phyloP scores from a whole-genome alignment of 2,113 vertebrate genomes.

The Uropsilus gracilis region DNA sequence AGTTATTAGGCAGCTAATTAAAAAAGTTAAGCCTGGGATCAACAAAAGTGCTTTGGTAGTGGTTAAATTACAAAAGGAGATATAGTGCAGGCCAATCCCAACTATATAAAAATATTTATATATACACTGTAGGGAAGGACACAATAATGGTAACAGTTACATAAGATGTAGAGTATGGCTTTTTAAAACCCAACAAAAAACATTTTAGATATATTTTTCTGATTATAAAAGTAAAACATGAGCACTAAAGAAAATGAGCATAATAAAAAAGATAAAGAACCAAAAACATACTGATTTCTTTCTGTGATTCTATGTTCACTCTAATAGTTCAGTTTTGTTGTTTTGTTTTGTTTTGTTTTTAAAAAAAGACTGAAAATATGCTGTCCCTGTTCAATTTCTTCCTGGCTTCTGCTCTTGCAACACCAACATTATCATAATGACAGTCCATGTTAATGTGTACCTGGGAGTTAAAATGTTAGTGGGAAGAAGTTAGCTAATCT shows the following conservation, averaged over 20 bases:
- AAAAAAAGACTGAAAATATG: background rate
- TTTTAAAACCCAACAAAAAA: background rate
- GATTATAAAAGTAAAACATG: background rate
- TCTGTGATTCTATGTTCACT: background rate
- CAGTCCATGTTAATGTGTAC: background rate
- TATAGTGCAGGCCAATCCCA: background rate
- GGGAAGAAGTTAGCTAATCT: background rate
- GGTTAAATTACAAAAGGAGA: background rate
- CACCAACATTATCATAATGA: background rate
- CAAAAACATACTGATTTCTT: background rate
- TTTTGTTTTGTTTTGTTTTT: background rate
- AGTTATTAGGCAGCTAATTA: background rate
- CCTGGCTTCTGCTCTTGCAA: background rate
- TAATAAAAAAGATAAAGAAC: background rate
- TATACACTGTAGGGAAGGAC: background rate
- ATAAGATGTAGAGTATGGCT: background rate
- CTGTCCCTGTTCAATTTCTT: background rate
- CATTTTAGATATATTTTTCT: background rate
- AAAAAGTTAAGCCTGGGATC: background rate
- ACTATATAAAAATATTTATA: background rate
- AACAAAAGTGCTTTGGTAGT: background rate
- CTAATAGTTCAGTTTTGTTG: background rate
- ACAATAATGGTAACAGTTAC: background rate
- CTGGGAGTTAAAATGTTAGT: background rate
- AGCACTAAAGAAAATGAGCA: background rate